Base-by-base conservation (phyloP, 2,797 vertebrate genomes). In the Lutjanus campechanus region DNA sequence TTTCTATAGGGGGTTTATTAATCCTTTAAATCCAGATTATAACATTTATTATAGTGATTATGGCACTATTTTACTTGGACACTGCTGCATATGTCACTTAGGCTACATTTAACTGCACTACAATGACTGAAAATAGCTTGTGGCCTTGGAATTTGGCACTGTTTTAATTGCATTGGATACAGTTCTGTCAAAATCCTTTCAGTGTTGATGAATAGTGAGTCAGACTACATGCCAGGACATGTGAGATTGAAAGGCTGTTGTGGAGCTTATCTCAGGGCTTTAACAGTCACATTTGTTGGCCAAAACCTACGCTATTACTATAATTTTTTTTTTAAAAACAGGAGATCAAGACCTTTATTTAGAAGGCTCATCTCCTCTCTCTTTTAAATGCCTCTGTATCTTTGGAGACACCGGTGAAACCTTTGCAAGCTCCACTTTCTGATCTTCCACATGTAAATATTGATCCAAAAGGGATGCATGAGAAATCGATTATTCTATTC, bases 401-500 rank as follows among this genome's bases (percentile, higher is more conserved):
- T 87, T 61, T 25, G 70, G 49, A 88, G 83, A 76, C 87, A 87
- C 81, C 79, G 10, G 78, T 46, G 55, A 82, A 82, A 77, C 88
- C 91, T 88, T 83, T 76, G 79, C 58, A 0, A 82, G 81, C 85
- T 86, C 67, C 66, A 25, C 70, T 82, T 54, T 71, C 86, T 79
- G 51, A 79, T 88, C 86, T 79, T 86, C 87, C 88, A 86, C 85
- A 75, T 88, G 85, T 80, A 81, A 72, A 85, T 85, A 92, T 93
- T 80, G 89, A 94, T 92, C 88, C 88, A 79, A 83, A 87, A 76
- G 68, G 91, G 74, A 89, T 66, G 86, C 89, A 81, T 87, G 75
- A 82, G 66, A 79, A 90, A 93, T 92, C 6, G 84, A 93, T 94
- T 88, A 83, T 74, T 87, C 79, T 77, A 60, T 87, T 90, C 80